phyloP scores from a whole-genome alignment of 2,113 vertebrate species.

The Ahaetulla prasina region DNA sequence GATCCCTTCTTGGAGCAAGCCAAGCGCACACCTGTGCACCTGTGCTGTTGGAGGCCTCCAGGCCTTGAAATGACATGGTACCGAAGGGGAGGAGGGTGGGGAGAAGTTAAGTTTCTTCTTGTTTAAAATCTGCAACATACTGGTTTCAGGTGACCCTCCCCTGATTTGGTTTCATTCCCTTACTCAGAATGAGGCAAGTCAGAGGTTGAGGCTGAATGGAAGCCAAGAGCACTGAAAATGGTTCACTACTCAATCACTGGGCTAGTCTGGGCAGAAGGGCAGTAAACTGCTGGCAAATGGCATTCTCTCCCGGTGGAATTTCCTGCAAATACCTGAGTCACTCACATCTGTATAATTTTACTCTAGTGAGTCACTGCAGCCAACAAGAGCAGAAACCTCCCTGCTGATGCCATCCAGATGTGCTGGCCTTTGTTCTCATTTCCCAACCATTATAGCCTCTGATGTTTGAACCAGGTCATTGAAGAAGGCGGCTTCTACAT shows the following conservation, averaged over 20 bases:
- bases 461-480: background rate
- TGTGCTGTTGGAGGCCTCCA: constrained; percentile 64
- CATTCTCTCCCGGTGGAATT: background rate
- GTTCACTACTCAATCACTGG: constrained; percentile 35
- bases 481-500: background rate
- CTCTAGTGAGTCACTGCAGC: background rate
- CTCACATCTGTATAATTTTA: background rate
- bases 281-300: background rate
- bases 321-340: background rate
- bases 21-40: constrained; percentile 47
- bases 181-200: constrained; percentile 46
- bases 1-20: constrained; percentile 56
- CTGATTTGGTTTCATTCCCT: constrained; percentile 37
- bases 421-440: background rate
- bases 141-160: constrained; percentile 64
- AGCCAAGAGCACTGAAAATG: constrained; percentile 2
- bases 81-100: constrained; percentile 35
- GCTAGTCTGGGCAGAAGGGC: constrained; percentile 52
- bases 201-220: constrained; percentile 28
- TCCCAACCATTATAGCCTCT: background rate
- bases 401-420: background rate
- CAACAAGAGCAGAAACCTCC: background rate
- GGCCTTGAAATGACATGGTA: constrained; percentile 64
- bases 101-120: background rate
- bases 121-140: constrained; percentile 12